A percentile compares a stretch with the other conserved stretches of the same genome.
These are phyloP conservation scores for Sebastes alutus DNA, from an alignment of 2,797 vertebrate species.

Conservation along the genomic window DNA sequence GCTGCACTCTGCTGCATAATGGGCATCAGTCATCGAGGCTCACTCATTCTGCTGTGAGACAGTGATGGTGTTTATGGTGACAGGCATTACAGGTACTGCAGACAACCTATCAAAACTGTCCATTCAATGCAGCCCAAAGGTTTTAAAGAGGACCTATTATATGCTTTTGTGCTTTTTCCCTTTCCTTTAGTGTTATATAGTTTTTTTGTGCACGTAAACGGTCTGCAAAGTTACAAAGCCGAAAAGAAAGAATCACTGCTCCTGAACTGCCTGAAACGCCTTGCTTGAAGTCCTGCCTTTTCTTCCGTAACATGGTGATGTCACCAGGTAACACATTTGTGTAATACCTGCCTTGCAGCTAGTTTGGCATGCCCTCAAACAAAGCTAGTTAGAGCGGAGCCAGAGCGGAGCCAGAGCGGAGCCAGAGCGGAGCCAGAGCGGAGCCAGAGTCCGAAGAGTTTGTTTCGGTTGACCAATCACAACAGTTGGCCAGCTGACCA, in stretches of 20 bases:
- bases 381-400: too few species aligned
- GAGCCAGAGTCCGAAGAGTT: too few species aligned
- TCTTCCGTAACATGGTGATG: too few species aligned
- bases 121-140: background rate
- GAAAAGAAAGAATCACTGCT: too few species aligned
- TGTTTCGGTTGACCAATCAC: background rate
- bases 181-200: background rate
- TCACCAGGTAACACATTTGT: too few species aligned
- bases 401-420: too few species aligned
- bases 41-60: slow-evolving; percentile 24
- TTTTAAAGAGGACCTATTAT: background rate
- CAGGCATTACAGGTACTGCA: background rate
- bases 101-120: background rate
- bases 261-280: too few species aligned
- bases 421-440: too few species aligned
- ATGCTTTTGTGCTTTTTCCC: background rate
- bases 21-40: slow-evolving; percentile 33
- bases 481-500: background rate
- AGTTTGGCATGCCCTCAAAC: too few species aligned
- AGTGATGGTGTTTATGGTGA: slow-evolving; percentile 23
- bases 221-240: too few species aligned
- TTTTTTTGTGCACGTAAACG: background rate
- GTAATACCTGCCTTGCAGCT: too few species aligned
- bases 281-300: too few species aligned
- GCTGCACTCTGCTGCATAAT: slow-evolving; percentile 33